phyloP scores from a whole-genome alignment of 2,113 vertebrate genomes.

The Psittacus erithacus region DNA sequence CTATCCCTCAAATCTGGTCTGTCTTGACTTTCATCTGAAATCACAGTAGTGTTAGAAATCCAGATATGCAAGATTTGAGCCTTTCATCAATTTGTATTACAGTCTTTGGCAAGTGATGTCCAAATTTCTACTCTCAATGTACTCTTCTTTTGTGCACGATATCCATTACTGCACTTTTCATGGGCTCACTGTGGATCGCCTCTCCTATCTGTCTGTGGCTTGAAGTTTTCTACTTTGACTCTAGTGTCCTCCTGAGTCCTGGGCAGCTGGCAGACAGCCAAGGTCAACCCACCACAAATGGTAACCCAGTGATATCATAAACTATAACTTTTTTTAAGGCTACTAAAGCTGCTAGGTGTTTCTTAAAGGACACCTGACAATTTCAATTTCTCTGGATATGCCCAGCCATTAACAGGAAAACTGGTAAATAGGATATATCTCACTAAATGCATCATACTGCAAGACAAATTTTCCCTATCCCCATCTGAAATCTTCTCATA shows the following conservation, averaged over 20 bases:
- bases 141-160: background rate
- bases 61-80: background rate
- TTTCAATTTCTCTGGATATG: background rate
- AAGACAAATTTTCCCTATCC: background rate
- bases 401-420: background rate
- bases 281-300: background rate
- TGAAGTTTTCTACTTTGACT: background rate
- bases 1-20: background rate
- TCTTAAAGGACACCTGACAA: background rate
- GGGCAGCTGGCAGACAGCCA: background rate
- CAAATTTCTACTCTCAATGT: background rate
- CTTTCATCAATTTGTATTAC: background rate
- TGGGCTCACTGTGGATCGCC: background rate
- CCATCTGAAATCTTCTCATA: background rate
- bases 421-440: background rate
- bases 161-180: background rate
- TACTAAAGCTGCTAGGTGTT: background rate
- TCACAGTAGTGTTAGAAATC: background rate
- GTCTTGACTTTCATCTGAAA: background rate
- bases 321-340: background rate
- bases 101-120: background rate
- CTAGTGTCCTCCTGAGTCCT: background rate
- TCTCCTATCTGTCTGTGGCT: background rate
- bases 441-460: background rate
- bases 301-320: background rate